Evolutionary conservation across 2,888 invertebrate genomes (phyloP), one percentile per base, ranked within the genome.

Genomic region (Drosophila flavopinicola): DNA sequence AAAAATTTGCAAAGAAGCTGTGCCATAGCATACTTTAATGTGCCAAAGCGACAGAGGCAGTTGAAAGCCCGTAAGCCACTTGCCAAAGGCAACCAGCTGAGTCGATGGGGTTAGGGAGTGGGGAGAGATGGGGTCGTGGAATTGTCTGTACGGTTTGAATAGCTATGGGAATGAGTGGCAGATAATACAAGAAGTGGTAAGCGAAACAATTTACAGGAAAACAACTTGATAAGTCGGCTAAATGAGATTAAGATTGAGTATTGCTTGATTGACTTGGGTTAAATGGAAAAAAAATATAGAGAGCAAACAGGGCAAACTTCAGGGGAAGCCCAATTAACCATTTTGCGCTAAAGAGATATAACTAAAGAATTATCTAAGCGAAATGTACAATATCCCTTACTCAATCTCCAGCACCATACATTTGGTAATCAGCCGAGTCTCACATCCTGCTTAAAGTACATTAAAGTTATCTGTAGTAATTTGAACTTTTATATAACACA

Each of bases 61-160:
- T 72, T 66, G 51, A 61, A 69, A 64, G 63, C 60, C 59, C 27
- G 53, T 66, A 80, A 80, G 80, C 74, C 63, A 57, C 65, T 76
- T 76, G 66, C 69, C 53, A 64, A 27, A 39, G 68, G 48, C 64
- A 52, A 32, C 58, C 58, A 44, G 32, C 64, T 44, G 24, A 48
- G 38, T 35, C 15, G 27, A 29, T 15, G 27, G 30, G 33, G n/a
- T n/a, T n/a, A n/a, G 64, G 39, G 42, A 3, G 3, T 37, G 35
- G 30, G 11, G 42, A 51, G 53, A 52, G 44, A 35, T 2, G 20
- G 20, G 35, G 30, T 9, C 44, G 57, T 53, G 58, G 48, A 35
- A 32, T 33, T 32, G 35, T 35, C 25, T 41, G 17, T 24, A 17
- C 20, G 13, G 49, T 47, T 15, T 69, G 41, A 48, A 65, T 58